Evolutionary conservation across 2,797 vertebrate genomes (phyloP).

Genomic region (Setipinna tenuifilis): DNA sequence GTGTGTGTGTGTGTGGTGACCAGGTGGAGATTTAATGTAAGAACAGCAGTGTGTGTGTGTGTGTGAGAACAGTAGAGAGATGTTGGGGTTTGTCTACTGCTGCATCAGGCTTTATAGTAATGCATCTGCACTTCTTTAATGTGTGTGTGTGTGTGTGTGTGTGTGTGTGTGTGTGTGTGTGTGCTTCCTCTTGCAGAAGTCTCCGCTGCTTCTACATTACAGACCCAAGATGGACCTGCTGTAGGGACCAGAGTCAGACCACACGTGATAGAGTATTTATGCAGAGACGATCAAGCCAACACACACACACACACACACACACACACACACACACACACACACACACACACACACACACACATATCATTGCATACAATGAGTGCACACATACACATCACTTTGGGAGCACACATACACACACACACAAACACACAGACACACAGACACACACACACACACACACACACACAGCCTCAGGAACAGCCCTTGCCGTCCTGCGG

Average conservation of each 20-base stretch:
- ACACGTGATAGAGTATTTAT: constrained; percentile 49
- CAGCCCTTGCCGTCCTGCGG: constrained; percentile 12
- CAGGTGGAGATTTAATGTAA: too few species aligned
- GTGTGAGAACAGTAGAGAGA: background rate
- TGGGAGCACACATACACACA: background rate
- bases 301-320: too few species aligned
- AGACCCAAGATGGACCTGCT: constrained; percentile 99
- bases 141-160: constrained; percentile 1
- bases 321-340: constrained; percentile 49
- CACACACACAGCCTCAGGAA: constrained; percentile 24
- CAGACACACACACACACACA: constrained; percentile 17
- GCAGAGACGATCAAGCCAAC: constrained; percentile 70
- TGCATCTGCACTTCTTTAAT: background rate
- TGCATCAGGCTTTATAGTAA: background rate
- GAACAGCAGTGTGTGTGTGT: background rate
- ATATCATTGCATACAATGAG: background rate
- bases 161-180: constrained; percentile 27
- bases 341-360: constrained; percentile 57
- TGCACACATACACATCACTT: background rate
- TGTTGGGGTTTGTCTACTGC: background rate
- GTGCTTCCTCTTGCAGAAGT: constrained; percentile 83
- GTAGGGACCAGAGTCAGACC: constrained; percentile 75
- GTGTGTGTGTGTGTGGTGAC: too few species aligned
- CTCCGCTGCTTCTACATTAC: constrained; percentile 98
- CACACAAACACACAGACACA: background rate